Conservation (phyloP, 2,797 vertebrate genomes). For the Oceanodroma leucorhoa region DNA sequence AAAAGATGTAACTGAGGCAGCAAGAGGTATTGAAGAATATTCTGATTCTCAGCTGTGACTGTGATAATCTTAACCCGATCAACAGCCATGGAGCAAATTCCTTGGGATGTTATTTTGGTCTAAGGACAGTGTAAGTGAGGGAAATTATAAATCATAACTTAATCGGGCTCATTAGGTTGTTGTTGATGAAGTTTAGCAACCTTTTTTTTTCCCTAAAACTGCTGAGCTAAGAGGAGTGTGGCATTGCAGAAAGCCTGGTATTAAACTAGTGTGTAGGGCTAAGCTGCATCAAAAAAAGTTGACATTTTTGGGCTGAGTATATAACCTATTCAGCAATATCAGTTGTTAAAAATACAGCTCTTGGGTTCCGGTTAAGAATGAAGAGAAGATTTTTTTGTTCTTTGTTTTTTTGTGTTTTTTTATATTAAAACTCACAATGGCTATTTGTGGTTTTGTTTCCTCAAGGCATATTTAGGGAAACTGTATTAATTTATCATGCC, state of each 20-base stretch:
- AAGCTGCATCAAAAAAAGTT: background rate
- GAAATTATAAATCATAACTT: slow-evolving; percentile 17
- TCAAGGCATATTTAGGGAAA: slow-evolving; percentile 43
- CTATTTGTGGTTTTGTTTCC: slow-evolving; percentile 45
- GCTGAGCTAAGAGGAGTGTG: background rate
- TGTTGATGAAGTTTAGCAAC: background rate
- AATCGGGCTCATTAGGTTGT: slow-evolving; percentile 33
- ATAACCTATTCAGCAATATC: background rate
- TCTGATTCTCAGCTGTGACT: slow-evolving; percentile 19
- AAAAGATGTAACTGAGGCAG: background rate
- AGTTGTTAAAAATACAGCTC: background rate
- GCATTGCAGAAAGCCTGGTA: background rate
- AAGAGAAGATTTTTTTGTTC: background rate
- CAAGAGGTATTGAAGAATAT: slow-evolving; percentile 9
- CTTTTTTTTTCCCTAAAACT: background rate
- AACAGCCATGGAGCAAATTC: slow-evolving; percentile 12
- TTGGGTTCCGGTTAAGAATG: background rate
- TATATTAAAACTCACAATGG: slow-evolving; percentile 19
- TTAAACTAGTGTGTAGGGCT: background rate
- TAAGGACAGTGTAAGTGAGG: background rate
- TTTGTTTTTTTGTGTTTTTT: background rate
- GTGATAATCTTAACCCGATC: slow-evolving; percentile 33
- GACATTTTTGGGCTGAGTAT: background rate
- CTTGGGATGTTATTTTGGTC: slow-evolving; percentile 38
- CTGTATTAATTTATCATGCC: slow-evolving; percentile 48